Base-by-base conservation (phyloP, 92 coral and sea anemone species). In the Porites evermanni region DNA sequence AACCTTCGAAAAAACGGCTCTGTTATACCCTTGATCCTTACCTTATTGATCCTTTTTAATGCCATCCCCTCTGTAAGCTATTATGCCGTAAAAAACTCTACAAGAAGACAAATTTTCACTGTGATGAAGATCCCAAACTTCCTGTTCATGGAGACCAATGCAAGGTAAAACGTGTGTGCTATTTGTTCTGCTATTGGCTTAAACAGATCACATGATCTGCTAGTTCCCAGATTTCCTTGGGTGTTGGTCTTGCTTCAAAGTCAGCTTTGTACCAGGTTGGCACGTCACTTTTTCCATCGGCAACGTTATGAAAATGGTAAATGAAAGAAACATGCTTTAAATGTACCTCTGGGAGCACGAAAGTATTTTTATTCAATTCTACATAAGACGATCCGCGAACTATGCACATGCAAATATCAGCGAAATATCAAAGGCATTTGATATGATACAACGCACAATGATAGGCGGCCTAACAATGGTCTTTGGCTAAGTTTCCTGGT, bases 31-130 rank as follows among this genome's bases (percentile, higher is more conserved):
- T 69, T 17, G 64, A 83, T 79, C 69, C 94, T 91, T 95, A 97
- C 99, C 94, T 97, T 97, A 90, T 97, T 91, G 88, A 97, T 97
- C 90, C 99, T 89, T 94, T 97, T 97, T 79, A 97, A 91, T 61
- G 99, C 99, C 99, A 97, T 97, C 74, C 79, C 82, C 79, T 80
- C 53, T 79, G 69, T 24, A 86, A 29, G 79, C 83, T 80, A 86
- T 79, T 85, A 63, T 75, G 38, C 76, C 64, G 89, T 58, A 69
- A 75, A 86, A 79, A 84, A 78, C 81, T 70, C 84, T 80, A 81
- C 79, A 85, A 94, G 88, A 89, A 67, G 73, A 78, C 89, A 82
- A 90, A 90, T 84, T 80, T 91, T 74, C 74, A 82, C 68, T 90
- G 70, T 84, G 91, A 74, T 86, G 24, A 44, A 32, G 83, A 75